Conservation (phyloP, 2,888 invertebrate species). For the Nipponacmea schrenckii region DNA sequence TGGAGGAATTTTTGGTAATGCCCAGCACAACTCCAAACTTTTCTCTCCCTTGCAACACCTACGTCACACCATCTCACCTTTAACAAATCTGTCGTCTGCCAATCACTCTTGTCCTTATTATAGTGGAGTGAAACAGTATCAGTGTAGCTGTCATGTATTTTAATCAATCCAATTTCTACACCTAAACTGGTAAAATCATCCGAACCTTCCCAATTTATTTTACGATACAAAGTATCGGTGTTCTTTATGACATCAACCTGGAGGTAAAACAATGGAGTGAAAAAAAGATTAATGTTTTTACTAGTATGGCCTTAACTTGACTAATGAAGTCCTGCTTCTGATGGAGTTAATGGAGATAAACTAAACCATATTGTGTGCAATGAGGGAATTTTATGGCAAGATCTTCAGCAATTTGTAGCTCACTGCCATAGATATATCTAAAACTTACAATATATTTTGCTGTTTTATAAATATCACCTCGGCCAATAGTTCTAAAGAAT, state of each 20-base stretch:
- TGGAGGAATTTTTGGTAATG: no score
- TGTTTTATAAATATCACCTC: conserved; percentile 92
- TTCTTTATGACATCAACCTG: conserved; percentile 94
- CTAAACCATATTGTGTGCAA: no score
- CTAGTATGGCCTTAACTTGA: conserved; percentile 5
- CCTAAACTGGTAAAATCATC: conserved; percentile 46
- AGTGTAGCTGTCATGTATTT: no score
- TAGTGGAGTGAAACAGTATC: conserved; percentile 20
- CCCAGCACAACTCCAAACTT: no score
- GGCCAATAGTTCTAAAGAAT: conserved; percentile 95
- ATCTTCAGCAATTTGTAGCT: no score
- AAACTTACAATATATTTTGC: conserved; percentile 87
- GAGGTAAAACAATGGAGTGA: conserved; percentile 8
- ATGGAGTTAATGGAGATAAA: no score
- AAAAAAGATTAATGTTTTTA: conserved; percentile 12
- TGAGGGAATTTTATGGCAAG: no score
- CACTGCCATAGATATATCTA: no score
- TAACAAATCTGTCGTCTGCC: conserved; percentile 83
- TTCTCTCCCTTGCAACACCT: no score
- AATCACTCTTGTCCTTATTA: conserved; percentile 65
- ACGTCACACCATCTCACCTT: no score
- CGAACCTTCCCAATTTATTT: conserved; percentile 77
- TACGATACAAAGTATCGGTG: conserved; percentile 95
- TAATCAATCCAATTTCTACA: conserved; percentile 57
- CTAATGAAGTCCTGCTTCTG: not conserved